Percentiles rank a stretch among this genome's conserved stretches.
Conservation (phyloP, 2,888 invertebrate genomes). For the Drosophila aldrichi region DNA sequence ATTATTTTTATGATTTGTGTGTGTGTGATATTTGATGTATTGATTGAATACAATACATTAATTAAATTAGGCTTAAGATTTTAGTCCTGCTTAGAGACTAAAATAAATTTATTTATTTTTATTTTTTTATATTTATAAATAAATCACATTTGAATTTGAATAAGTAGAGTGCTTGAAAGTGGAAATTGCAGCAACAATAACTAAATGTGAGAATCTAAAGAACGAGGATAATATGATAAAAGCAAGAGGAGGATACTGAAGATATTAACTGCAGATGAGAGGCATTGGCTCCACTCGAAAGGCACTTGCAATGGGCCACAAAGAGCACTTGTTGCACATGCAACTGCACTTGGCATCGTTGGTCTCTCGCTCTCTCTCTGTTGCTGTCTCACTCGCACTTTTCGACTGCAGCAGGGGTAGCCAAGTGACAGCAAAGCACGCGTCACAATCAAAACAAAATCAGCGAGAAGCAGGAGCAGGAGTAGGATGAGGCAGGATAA, state of each 20-base stretch:
- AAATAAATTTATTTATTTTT: no score
- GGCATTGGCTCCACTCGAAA: background rate
- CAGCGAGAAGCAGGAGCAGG: constrained; percentile 16
- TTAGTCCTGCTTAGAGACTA: no score
- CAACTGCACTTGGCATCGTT: constrained; percentile 15
- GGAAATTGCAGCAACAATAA: background rate
- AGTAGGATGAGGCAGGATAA: constrained; percentile 1
- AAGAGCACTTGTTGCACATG: constrained; percentile 64
- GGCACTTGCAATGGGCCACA: background rate
- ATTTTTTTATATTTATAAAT: no score
- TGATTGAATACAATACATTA: no score
- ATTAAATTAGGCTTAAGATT: no score
- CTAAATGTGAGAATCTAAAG: background rate
- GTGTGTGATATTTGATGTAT: no score
- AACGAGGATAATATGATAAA: background rate
- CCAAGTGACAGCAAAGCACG: constrained; percentile 55
- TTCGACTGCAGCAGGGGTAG: background rate
- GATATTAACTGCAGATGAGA: background rate
- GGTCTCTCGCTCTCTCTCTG: background rate
- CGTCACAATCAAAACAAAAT: constrained; percentile 75
- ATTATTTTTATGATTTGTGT: no score
- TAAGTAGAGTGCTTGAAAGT: background rate
- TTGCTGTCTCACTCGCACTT: constrained; percentile 1
- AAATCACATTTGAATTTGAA: background rate
- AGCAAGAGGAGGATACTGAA: background rate